A percentile compares a stretch with the other conserved stretches of the same genome.
Evolutionary conservation across 2,113 vertebrate species (phyloP).

Genomic region (Capreolus pygargus): DNA sequence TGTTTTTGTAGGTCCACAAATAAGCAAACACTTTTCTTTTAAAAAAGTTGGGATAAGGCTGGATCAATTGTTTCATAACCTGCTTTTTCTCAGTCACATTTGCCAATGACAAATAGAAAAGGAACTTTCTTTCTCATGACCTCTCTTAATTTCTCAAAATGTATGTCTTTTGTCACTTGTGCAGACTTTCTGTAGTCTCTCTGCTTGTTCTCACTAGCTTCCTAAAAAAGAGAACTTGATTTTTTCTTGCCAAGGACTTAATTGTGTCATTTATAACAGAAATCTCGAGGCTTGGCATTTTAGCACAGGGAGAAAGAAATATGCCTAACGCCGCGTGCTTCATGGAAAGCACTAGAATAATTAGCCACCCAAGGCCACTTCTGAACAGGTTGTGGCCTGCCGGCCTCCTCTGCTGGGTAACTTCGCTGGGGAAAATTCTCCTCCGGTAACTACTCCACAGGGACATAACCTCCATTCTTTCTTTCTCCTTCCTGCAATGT

Average conservation of each 20-base stretch:
- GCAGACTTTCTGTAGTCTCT: background rate
- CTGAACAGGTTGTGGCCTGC: background rate
- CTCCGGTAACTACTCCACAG: background rate
- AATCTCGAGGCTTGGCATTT: background rate
- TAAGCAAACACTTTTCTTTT: background rate
- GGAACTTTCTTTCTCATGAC: background rate
- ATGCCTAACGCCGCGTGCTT: background rate
- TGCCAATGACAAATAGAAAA: constrained; percentile 4
- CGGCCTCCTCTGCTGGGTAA: background rate
- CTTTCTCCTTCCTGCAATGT: background rate
- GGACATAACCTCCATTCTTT: background rate
- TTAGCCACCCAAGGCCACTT: background rate
- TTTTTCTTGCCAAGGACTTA: constrained; percentile 12
- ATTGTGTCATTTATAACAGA: constrained; percentile 38
- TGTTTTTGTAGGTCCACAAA: background rate
- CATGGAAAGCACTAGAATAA: background rate
- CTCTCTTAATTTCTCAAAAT: background rate
- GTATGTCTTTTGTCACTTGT: background rate
- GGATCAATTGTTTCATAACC: background rate
- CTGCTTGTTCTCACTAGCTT: background rate
- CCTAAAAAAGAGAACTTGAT: constrained; percentile 4
- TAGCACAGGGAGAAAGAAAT: background rate
- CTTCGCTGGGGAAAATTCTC: background rate
- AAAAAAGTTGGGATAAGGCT: background rate
- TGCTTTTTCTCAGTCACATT: background rate